These are phyloP conservation scores for Syngnathus acus DNA, from an alignment of 2,797 vertebrate species.

Conservation along the genomic window DNA sequence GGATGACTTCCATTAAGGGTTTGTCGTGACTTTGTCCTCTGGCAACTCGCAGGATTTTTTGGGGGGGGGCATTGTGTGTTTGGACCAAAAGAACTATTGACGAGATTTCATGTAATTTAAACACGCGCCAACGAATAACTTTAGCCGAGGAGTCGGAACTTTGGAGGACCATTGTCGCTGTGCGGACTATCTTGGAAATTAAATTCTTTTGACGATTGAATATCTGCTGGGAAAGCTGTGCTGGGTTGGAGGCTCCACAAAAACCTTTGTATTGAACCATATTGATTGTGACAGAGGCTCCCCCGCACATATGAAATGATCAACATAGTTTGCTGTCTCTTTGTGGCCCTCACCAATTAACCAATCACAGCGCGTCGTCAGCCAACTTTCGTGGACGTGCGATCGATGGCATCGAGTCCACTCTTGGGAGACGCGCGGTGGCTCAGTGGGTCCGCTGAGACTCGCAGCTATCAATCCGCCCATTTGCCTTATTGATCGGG, in stretches of 20 bases:
- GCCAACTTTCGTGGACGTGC: not conserved
- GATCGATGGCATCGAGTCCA: not conserved
- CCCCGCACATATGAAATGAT: too few relatives aligned
- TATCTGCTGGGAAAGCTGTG: too few relatives aligned
- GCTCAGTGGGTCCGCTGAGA: conserved; percentile 25
- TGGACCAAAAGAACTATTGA: not conserved
- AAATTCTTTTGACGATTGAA: too few relatives aligned
- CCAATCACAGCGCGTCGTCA: not conserved
- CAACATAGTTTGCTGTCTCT: too few relatives aligned
- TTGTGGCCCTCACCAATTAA: not conserved
- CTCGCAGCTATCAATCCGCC: conserved; percentile 39
- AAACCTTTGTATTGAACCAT: too few relatives aligned
- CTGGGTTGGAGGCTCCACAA: too few relatives aligned
- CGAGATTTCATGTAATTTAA: not conserved
- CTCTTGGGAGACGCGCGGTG: not conserved
- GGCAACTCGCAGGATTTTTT: not conserved
- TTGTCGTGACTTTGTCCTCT: not conserved
- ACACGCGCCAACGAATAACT: not conserved
- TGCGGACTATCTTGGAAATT: too few relatives aligned
- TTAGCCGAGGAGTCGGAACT: too few relatives aligned
- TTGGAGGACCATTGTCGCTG: too few relatives aligned
- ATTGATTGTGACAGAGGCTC: too few relatives aligned
- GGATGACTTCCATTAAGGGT: not conserved
- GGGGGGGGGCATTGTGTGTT: not conserved
- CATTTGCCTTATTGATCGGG: conserved; percentile 45